Percentiles rank a stretch among this genome's conserved stretches.
Evolutionary conservation across 23 tunicate genomes (phyloP).

Genomic region (Styela clava): DNA sequence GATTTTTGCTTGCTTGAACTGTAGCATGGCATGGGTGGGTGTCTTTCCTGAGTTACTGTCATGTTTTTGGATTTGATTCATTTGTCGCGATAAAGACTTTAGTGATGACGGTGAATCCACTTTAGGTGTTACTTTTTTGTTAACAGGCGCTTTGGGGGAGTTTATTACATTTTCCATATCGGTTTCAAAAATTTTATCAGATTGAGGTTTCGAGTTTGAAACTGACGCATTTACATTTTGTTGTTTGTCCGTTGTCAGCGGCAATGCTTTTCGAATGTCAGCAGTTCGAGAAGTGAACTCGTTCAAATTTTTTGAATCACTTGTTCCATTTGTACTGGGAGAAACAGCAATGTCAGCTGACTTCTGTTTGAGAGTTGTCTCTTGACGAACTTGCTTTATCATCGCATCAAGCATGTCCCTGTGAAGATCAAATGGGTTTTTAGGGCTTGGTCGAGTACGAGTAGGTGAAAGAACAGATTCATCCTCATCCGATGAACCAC

Average conservation of each 20-base stretch:
- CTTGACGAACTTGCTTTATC: constrained; percentile 2
- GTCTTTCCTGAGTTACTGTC: not conserved
- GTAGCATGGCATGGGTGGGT: not conserved
- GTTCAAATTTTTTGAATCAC: not conserved
- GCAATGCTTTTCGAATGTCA: too few species aligned
- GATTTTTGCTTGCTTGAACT: constrained; percentile 1
- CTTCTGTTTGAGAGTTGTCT: not conserved
- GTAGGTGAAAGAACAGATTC: constrained; percentile 6
- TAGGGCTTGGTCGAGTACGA: not conserved
- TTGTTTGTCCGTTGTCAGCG: too few species aligned
- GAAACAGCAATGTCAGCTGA: not conserved
- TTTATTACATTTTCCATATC: too few species aligned
- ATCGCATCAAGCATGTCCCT: constrained; percentile 3
- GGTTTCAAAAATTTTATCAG: not conserved
- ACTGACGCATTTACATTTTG: too few species aligned
- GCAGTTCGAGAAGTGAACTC: not conserved
- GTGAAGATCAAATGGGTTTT: not conserved
- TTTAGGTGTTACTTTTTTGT: not conserved
- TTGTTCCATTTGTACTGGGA: not conserved
- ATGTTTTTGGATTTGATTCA: not conserved
- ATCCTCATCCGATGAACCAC: constrained; percentile 60
- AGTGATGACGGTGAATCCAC: not conserved
- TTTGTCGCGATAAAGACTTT: not conserved
- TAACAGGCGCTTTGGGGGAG: too few species aligned
- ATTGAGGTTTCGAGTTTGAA: not conserved